These are phyloP conservation scores for Thalassoma bifasciatum DNA, from an alignment of 2,113 vertebrate genomes.

Conservation along the genomic window DNA sequence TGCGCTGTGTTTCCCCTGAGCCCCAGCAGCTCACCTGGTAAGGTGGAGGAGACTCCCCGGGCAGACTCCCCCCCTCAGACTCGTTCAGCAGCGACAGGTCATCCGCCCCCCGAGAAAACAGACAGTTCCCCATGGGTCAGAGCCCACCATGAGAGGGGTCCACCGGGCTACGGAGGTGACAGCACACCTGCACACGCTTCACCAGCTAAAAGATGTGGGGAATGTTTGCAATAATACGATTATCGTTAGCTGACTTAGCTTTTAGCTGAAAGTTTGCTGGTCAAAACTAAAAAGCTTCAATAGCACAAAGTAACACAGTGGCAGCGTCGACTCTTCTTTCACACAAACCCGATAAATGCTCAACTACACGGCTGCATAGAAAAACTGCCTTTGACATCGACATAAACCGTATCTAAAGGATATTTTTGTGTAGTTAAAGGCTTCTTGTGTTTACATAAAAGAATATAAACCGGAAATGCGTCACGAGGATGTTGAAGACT, in stretches of 20 bases:
- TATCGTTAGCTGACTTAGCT: conserved; percentile 31
- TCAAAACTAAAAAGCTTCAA: not conserved
- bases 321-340: not conserved
- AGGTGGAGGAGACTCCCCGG: conserved; percentile 83
- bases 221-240: not conserved
- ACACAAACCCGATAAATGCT: not conserved
- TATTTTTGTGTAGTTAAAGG: not conserved
- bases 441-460: conserved; percentile 54
- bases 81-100: conserved; percentile 88
- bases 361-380: too few species aligned
- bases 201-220: too few species aligned
- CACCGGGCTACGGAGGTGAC: not conserved
- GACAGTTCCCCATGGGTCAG: conserved; percentile 86
- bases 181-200: not conserved
- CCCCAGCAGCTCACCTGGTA: conserved; percentile 74
- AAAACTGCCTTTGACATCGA: not conserved
- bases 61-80: conserved; percentile 86
- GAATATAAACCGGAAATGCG: conserved; percentile 38
- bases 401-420: not conserved
- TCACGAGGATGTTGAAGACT: not conserved
- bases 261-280: conserved; percentile 27
- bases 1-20: conserved; percentile 3
- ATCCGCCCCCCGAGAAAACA: conserved; percentile 86
- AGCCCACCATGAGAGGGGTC: conserved; percentile 61
- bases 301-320: not conserved